Evolutionary conservation across 1,140 invertebrate genomes (phyloP), one percentile per base, ranked within the genome.

Genomic region (Papilio machaon): DNA sequence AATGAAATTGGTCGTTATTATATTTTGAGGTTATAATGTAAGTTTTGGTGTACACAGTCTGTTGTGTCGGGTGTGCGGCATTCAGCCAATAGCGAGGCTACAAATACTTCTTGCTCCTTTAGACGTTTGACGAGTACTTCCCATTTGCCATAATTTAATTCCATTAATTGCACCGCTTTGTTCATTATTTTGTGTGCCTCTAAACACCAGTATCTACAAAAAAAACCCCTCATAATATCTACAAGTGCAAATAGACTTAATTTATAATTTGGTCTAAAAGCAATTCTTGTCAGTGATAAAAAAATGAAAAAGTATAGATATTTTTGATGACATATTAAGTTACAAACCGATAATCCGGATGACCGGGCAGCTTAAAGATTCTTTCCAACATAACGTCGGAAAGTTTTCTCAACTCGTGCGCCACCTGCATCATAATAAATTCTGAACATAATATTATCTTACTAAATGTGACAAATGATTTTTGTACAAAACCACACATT

Each of bases 11-110:
- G 60, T 64, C 19, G 2, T 10, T 11, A 70, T 15, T 70, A 91
- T 84, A 92, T 92, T 82, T 92, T 93, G 23, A 93, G 87, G 81
- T 93, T 92, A 80, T 93, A 93, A 81, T 93, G 91, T 23, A 92
- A 75, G 54, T 86, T 89, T 77, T 89, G 87, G 78, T 93, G 91
- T 6, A 92, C 85, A 67, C 85, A 85, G 82, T 91, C 84, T 1
- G 83, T 82, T 1, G 83, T 74, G 2, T 87, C 86, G 0, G 87
- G 79, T 0, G 85, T 81, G 0, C 86, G 79, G 75, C 84, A 89
- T 17, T 89, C 88, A 1, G 86, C 85, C 0, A 92, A 80, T 0
- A 90, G 74, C 9, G 88, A 83, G 0, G 88, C 90, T 0, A 91
- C 84, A 4, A 88, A 78, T 6, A 76, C 82, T 80, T 90, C 90